Evolutionary conservation across 1,140 invertebrate species (phyloP), one percentile per base, ranked within the genome.

Genomic region (Bicyclus anynana): DNA sequence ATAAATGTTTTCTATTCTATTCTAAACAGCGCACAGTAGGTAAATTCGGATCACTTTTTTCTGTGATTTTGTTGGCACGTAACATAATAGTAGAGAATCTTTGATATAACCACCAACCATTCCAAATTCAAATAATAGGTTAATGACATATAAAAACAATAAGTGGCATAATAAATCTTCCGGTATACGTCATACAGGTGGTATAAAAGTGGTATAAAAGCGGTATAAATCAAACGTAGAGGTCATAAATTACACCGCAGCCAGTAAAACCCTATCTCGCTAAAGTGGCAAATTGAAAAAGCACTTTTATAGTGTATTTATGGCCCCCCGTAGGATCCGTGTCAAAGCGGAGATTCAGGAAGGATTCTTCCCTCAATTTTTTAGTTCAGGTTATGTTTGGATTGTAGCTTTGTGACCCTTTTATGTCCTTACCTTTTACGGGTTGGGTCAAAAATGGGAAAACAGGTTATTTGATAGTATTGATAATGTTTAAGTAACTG

Each of bases 221-320:
- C 6, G 13, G 13, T 38, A 14, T 38, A 16, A 16, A 38, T 16
- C 37, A 5, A 38, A 58, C 49, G 47, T 51, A 47, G 27, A n/a
- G 40, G 52, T 37, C 51, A 64, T 68, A 68, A 67, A 67, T 67
- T 62, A 63, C 38, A 63, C 51, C 48, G 49, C 23, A 37, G 40
- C 40, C 20, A 44, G 40, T 44, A 33, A 55, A 66, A 49, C 51
- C 59, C 53, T 56, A 61, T 61, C 53, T 44, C 52, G 29, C 56
- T 62, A 63, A 67, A 62, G 69, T 70, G 69, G 72, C 69, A 73
- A 74, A 80, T 80, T 77, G 75, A 77, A 77, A 72, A 69, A 60
- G 58, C 65, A 55, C 67, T 70, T 74, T 74, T 78, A 80, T 73
- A 67, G 70, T 77, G 51, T 68, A 68, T 70, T 80, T 76, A 78